A percentile compares a stretch with the other conserved stretches of the same genome.
Conservation (phyloP, 2,113 vertebrate genomes). For the Triplophysa siluroides region DNA sequence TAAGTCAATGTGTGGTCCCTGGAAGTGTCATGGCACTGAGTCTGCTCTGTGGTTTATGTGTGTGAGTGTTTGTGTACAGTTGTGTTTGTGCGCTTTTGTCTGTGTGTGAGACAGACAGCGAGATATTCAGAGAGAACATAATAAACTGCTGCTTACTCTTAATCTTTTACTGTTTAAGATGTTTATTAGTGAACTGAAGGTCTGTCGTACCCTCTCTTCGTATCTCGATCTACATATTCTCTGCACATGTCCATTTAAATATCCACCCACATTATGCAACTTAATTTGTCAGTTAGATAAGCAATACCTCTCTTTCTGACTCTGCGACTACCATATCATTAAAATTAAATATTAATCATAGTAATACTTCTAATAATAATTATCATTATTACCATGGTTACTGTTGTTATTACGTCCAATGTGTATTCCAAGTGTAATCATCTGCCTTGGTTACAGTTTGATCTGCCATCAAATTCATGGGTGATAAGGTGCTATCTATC, state of each 20-base stretch:
- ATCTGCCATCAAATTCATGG: constrained; percentile 46
- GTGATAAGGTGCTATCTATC: constrained; percentile 54
- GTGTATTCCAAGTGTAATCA: constrained; percentile 36
- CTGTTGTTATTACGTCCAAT: neutral
- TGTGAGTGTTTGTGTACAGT: constrained; percentile 52
- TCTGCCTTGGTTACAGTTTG: constrained; percentile 41
- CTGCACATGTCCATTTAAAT: neutral
- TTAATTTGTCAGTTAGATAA: neutral
- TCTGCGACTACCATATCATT: too few species aligned
- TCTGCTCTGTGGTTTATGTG: constrained; percentile 67
- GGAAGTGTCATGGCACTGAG: constrained; percentile 68
- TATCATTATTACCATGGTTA: too few species aligned
- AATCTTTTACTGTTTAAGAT: constrained; percentile 67
- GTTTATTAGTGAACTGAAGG: constrained; percentile 64
- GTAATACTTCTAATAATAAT: too few species aligned
- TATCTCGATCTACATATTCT: constrained; percentile 2
- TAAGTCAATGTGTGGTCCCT: constrained; percentile 73
- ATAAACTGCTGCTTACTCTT: constrained; percentile 63
- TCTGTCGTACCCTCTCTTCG: constrained; percentile 12
- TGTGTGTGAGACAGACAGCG: constrained; percentile 45
- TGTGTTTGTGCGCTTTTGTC: constrained; percentile 37
- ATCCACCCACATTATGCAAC: neutral
- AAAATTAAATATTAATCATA: too few species aligned
- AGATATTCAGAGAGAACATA: constrained; percentile 53
- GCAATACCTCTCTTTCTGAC: too few species aligned